Base-by-base conservation (phyloP, 2,888 invertebrate species). In the Latrodectus elegans region DNA sequence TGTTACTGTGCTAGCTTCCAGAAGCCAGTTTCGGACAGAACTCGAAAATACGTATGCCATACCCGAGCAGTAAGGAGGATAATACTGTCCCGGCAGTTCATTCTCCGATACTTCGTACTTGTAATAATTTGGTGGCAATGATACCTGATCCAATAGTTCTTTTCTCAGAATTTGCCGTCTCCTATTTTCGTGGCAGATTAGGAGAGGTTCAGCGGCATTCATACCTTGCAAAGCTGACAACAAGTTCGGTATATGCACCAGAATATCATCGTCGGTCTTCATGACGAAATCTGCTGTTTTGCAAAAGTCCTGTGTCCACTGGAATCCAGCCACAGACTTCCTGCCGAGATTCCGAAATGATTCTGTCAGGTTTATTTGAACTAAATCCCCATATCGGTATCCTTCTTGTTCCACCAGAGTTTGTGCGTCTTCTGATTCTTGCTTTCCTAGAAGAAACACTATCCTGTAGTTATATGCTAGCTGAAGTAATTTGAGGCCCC, bases 251-350 rank as follows among this genome's bases (percentile, higher is more conserved):
- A 91, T 68, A 78, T 91, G 90, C 4, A 91, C 84, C 60, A 90
- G 89, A 72, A 90, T 90, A 71, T 91, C 91, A 83, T 91, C 91
- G 79, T 91, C 91, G 1, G 90, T 89, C 82, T 91, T 91, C 86
- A 91, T 89, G 51, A 90, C 78, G 79, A 88, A 90, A 38, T 89
- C 87, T 0, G 90, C 90, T 10, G 73, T 72, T 11, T 72, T 14
- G 86, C 91, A 91, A 72, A 80, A 89, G 12, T 65, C 53, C 15
- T 75, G 81, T 12, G 89, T 83, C 90, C 91, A 91, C n/a, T 89
- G 88, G n/a, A 91, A 88, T 15, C 90, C 89, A 76, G 90, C 90
- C 9, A 90, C 88, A 22, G 91, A 90, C 80, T 91, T 91, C 10
- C 89, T 68, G 0, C 90, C 90, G 11, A 91, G 82, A 73, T 91